Base-by-base conservation (phyloP, 1,140 invertebrate genomes). In the Leptonema lineaticorne region DNA sequence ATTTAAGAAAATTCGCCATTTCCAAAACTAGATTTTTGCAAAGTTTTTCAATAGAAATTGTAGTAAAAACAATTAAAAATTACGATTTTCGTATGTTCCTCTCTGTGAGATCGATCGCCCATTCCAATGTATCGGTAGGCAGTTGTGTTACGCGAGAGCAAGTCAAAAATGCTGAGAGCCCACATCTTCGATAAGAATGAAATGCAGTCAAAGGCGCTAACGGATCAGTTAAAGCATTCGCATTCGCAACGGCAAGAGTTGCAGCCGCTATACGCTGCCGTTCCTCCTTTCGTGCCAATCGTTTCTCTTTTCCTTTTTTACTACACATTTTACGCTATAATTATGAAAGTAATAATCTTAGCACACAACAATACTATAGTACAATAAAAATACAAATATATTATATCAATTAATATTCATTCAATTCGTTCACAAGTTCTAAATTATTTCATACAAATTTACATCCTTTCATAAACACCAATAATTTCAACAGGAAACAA, bases 51-150 rank as follows among this genome's bases (percentile, higher is more conserved):
- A n/a, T n/a, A n/a, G n/a, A n/a, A n/a, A n/a, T n/a, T n/a, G n/a
- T 14, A 7, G 14, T 45, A 45, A 45, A 45, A 45, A 7, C 14
- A n/a, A 22, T 62, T 16, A 27, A 8, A 67, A 68, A 81, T 79
- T 84, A 87, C 82, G 84, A 78, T 69, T 75, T 75, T 75, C 83
- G 82, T 85, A 88, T 87, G 77, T 88, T 88, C 68, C 78, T 79
- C 74, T 87, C 85, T 30, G 85, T 83, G 16, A 88, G 76, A 73
- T 83, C 78, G 69, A 86, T 83, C 33, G 83, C 80, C 83, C 85
- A 86, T 20, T 85, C 74, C 22, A 81, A 65, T 16, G 72, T 69
- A 14, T 73, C 69, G 22, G 46, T 58, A 20, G 66, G 64, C 18
- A 73, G 41, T 37, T 73, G 59, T 9, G 59, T 16, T 26, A 73